Conservation (phyloP, 2,888 invertebrate species). For the Phalera bucephala region DNA sequence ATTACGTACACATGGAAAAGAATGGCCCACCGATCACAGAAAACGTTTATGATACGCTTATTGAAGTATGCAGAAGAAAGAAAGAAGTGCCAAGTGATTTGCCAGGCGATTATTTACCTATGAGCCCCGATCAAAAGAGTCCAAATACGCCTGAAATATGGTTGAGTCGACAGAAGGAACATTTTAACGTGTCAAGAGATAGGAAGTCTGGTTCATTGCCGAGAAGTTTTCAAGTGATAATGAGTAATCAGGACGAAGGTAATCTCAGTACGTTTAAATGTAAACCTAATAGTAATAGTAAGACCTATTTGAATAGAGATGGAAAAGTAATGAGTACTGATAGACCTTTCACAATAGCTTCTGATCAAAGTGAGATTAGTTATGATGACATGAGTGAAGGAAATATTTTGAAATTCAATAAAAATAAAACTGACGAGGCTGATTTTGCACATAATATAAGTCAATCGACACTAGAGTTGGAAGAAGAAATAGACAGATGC, state of each 20-base stretch:
- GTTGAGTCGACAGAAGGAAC: conserved; percentile 87
- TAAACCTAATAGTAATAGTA: conserved; percentile 70
- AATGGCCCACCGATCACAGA: conserved; percentile 45
- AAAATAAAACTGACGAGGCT: conserved; percentile 55
- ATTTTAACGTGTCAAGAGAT: conserved; percentile 85
- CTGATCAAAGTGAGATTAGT: conserved; percentile 87
- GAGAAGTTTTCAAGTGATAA: conserved; percentile 88
- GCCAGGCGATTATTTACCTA: conserved; percentile 66
- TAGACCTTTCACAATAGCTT: conserved; percentile 88
- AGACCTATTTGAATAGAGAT: conserved; percentile 82
- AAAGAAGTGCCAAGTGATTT: conserved; percentile 54
- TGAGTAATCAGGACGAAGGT: conserved; percentile 77
- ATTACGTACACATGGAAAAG: conserved; percentile 67
- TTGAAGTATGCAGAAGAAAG: conserved; percentile 66
- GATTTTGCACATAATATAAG: conserved; percentile 69
- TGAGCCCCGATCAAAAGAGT: conserved; percentile 70
- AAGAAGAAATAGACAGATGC: conserved; percentile 78
- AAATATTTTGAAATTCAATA: conserved; percentile 70
- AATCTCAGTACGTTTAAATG: conserved; percentile 67
- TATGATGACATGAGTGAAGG: conserved; percentile 83
- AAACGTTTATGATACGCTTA: conserved; percentile 66
- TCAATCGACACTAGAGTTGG: conserved; percentile 74
- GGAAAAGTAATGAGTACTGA: conserved; percentile 85
- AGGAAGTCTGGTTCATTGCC: conserved; percentile 91
- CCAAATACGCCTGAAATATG: conserved; percentile 88